Conservation (phyloP, 92 coral and sea anemone species). For the Zoanthus gigantus region DNA sequence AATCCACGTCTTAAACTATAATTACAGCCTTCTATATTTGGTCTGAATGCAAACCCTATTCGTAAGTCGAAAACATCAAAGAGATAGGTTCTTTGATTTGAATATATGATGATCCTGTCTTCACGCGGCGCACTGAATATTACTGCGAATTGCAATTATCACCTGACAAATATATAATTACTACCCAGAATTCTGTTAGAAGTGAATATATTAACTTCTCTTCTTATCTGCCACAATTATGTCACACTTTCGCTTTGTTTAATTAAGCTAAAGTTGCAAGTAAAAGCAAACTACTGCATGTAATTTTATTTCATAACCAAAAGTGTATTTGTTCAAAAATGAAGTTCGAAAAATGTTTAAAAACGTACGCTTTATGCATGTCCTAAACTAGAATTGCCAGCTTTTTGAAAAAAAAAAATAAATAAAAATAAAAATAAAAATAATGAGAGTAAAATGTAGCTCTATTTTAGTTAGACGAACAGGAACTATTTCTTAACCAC, state of each 20-base stretch:
- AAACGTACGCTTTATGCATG: not conserved
- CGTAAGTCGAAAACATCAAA: slow-evolving; percentile 35
- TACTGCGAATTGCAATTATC: not conserved
- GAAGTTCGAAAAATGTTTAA: not conserved
- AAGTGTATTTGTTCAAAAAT: not conserved
- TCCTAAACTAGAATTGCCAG: too few species aligned
- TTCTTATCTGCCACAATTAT: not conserved
- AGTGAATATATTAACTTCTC: not conserved
- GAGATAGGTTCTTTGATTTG: not conserved
- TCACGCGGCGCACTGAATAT: slow-evolving; percentile 3
- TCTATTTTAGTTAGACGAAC: too few species aligned
- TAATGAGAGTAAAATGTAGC: too few species aligned
- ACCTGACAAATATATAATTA: slow-evolving; percentile 18
- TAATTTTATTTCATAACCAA: not conserved
- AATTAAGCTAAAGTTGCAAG: not conserved
- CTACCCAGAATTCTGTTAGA: slow-evolving; percentile 28
- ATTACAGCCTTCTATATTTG: not conserved
- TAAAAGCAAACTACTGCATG: not conserved
- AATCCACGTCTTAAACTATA: not conserved
- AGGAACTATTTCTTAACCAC: too few species aligned
- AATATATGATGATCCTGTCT: not conserved
- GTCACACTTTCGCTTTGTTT: not conserved
- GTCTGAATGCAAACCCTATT: not conserved
- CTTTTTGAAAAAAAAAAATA: too few species aligned
- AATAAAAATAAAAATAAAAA: too few species aligned